Conservation (phyloP, 1,140 invertebrate genomes). For the Saxidomus purpurata region DNA sequence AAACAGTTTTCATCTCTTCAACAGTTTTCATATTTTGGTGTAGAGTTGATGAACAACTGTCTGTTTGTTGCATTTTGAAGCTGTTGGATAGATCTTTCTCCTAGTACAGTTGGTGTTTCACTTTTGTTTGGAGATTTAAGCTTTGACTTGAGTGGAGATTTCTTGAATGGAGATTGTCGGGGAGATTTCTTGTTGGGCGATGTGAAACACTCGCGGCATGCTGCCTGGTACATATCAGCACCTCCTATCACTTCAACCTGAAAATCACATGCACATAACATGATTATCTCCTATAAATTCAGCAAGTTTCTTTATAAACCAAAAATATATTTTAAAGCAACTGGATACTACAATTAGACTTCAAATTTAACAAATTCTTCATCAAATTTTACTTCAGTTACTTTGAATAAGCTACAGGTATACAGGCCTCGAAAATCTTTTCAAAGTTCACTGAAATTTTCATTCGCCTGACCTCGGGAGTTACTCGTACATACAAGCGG, state of each 20-base stretch:
- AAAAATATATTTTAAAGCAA: background rate
- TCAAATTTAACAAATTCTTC: too few relatives aligned
- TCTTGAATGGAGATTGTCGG: constrained; percentile 50
- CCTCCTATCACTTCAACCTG: constrained; percentile 90
- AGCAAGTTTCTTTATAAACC: background rate
- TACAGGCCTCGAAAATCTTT: too few relatives aligned
- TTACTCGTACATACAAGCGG: too few relatives aligned
- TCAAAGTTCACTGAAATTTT: too few relatives aligned
- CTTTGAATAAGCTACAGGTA: too few relatives aligned
- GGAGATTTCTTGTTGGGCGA: constrained; percentile 78
- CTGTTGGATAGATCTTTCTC: background rate
- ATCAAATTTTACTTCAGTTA: too few relatives aligned
- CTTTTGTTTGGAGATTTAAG: constrained; percentile 6
- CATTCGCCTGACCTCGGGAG: too few relatives aligned
- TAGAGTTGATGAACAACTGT: constrained; percentile 38
- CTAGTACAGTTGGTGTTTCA: constrained; percentile 48
- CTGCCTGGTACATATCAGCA: constrained; percentile 89
- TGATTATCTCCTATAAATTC: background rate
- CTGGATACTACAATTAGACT: too few relatives aligned
- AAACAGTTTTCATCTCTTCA: too few relatives aligned
- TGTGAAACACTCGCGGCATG: constrained; percentile 88
- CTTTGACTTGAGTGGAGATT: background rate
- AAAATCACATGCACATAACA: constrained; percentile 40
- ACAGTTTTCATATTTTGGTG: constrained; percentile 49
- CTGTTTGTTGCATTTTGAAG: constrained; percentile 42